Base-by-base conservation (phyloP, 2,797 vertebrate genomes). In the Enteromius viviparus region DNA sequence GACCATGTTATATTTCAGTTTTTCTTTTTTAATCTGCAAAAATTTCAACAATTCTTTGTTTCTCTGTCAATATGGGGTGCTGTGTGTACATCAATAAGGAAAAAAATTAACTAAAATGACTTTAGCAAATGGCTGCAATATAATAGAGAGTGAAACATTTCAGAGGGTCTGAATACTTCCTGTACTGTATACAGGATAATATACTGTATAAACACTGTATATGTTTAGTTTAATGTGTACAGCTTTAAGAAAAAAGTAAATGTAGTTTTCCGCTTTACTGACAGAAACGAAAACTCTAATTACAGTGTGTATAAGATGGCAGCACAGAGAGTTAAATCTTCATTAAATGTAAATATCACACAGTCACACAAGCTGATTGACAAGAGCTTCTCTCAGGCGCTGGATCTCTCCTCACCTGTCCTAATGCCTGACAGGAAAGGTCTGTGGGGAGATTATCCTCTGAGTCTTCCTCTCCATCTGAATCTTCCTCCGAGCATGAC, bases 401-500 rank as follows among this genome's bases (percentile, higher is more conserved):
- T 6, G 23, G 34, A 66, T 83, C 51, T 69, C 37, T 53, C 34
- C 3, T 29, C 90, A 96, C 96, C 95, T 96, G 94, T 10, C 92
- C 90, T 80, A 88, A 90, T 34, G 92, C 91, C 90, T 90, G 91
- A 76, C 80, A 88, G 7, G 89, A 64, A 0, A 87, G 86, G 47
- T 87, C 89, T 34, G 80, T 86, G 0, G 72, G 78, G 84, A 90
- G 87, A 34, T 74, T 83, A 10, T 78, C 83, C 29, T 89, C 89
- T 45, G 78, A 72, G 47, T 62, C 78, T 34, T 89, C 88, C 23
- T 83, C 86, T 45, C 87, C 88, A 23, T 90, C 89, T 5, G 84
- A 89, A 12, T 92, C 91, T n/a, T 92, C 94, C 90, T 96, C 96
- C 58, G 95, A 96, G 87, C 90, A 97, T 75, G 96, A 97, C 74